Conservation (phyloP, 2,797 vertebrate genomes). For the Adrianichthys oophorus region DNA sequence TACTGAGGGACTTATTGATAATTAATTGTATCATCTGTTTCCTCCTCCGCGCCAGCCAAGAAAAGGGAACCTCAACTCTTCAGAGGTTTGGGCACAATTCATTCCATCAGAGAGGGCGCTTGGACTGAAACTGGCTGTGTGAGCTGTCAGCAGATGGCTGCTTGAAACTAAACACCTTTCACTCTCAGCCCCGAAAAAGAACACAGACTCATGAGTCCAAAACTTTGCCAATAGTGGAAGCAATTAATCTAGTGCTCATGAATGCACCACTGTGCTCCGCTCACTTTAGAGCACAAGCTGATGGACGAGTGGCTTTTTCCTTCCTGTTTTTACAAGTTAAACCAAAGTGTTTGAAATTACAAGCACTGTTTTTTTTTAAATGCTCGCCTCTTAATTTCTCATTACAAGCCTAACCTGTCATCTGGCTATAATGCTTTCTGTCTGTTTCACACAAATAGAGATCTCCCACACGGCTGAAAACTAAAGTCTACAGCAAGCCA, state of each 20-base stretch:
- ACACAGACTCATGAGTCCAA: slow-evolving; percentile 44
- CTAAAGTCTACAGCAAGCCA: slow-evolving; percentile 65
- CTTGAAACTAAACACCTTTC: slow-evolving; percentile 71
- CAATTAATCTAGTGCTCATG: slow-evolving; percentile 55
- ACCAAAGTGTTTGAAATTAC: slow-evolving; percentile 14
- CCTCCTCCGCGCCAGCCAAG: slow-evolving; percentile 77
- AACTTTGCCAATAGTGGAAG: slow-evolving; percentile 61
- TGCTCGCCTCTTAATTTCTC: slow-evolving; percentile 17
- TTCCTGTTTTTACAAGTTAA: slow-evolving; percentile 7
- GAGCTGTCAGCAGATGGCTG: slow-evolving; percentile 76
- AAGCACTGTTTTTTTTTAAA: slow-evolving; percentile 23
- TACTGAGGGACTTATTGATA: slow-evolving; percentile 84
- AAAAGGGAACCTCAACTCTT: slow-evolving; percentile 77
- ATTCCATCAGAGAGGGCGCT: slow-evolving; percentile 65
- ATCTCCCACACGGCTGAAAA: slow-evolving; percentile 58
- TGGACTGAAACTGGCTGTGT: slow-evolving; percentile 64
- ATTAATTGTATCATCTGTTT: slow-evolving; percentile 88
- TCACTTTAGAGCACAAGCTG: slow-evolving; percentile 36
- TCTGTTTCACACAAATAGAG: slow-evolving; percentile 52
- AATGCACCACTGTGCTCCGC: slow-evolving; percentile 15
- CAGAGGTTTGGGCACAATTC: slow-evolving; percentile 73
- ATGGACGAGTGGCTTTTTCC: slow-evolving; percentile 14
- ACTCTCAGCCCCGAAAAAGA: slow-evolving; percentile 58
- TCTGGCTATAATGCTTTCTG: slow-evolving; percentile 40
- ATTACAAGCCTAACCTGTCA: slow-evolving; percentile 26